Evolutionary conservation across 2,113 vertebrate species (phyloP).

Genomic region (Coreoperca whiteheadi): DNA sequence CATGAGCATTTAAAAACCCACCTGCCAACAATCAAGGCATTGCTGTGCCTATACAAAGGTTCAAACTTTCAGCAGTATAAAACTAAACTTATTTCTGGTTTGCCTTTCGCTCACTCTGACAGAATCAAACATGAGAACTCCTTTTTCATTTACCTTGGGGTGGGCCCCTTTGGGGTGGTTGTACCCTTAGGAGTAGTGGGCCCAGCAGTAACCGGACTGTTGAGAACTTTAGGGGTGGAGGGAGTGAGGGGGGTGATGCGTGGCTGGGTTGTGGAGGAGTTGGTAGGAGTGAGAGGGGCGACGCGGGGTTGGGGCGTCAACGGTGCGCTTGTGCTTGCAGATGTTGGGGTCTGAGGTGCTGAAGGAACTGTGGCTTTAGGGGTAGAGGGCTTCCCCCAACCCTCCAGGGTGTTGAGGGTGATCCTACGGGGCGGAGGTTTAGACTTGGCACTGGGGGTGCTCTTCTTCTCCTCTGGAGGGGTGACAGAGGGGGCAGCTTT

Average conservation of each 20-base stretch:
- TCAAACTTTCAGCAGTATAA: background rate
- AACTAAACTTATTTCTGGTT: background rate
- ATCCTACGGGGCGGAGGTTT: slow-evolving; percentile 89
- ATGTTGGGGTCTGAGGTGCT: slow-evolving; percentile 38
- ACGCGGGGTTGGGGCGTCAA: slow-evolving; percentile 51
- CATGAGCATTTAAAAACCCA: too few relatives aligned
- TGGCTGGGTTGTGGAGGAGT: slow-evolving; percentile 29
- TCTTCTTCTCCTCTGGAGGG: slow-evolving; percentile 83
- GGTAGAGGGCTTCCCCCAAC: slow-evolving; percentile 88
- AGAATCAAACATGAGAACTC: background rate
- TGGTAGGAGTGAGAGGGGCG: slow-evolving; percentile 47
- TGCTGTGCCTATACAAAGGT: background rate
- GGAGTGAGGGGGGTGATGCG: slow-evolving; percentile 52
- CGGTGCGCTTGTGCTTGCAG: slow-evolving; percentile 59
- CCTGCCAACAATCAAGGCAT: background rate
- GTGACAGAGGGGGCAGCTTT: slow-evolving; percentile 75
- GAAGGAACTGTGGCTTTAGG: slow-evolving; percentile 58
- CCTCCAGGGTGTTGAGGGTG: slow-evolving; percentile 91
- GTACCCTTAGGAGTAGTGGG: slow-evolving; percentile 67
- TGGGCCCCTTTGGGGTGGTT: slow-evolving; percentile 76
- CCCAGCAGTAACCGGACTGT: slow-evolving; percentile 21
- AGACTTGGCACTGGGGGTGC: slow-evolving; percentile 76
- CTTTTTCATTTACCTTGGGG: slow-evolving; percentile 87
- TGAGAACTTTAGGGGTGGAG: slow-evolving; percentile 64
- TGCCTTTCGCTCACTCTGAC: background rate